Base-by-base conservation (phyloP, 2,113 vertebrate genomes). In the Varanus komodoensis region DNA sequence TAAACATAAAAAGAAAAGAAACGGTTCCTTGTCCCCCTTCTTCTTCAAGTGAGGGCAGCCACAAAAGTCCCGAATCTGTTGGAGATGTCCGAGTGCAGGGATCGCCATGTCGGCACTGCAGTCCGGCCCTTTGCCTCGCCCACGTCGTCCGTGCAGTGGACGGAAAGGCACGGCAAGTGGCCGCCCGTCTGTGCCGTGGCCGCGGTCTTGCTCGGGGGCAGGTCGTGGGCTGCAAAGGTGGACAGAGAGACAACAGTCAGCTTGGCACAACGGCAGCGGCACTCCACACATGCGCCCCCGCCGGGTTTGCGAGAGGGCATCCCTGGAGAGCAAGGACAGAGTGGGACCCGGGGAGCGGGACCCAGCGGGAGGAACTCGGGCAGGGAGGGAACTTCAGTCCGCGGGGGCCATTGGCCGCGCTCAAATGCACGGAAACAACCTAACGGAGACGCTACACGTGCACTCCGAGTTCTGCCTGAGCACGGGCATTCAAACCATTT, bases 31-130 rank as follows among this genome's bases (percentile, higher is more conserved):
- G 89, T 61, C 54, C 32, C 38, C 82, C 34, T 68, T 11, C 38
- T 78, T 95, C 89, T 96, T 99, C 98, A 99, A 98, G 99, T 99
- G 93, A 99, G 98, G 94, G 99, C 99, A 0, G 99, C 99, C 97
- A 99, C 99, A 29, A 99, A 99, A 38, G 99, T 99, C 96, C 99
- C 99, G 34, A 99, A 99, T 94, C 99, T 97, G 98, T 99, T 99
- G 96, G 99, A 99, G 97, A 99, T 99, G 95, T 99, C 99, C 2
- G 99, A 99, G 97, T 99, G 99, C 96, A 99, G 98, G 61, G 99
- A 99, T 96, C 99, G 98, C 99, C 99, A 99, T 80, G 98, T 98
- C 68, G 99, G 98, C 95, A 99, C 99, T 0, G 99, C 98, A 89
- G 98, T 98, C 92, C 98, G 98, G 95, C 98, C 98, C 96, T 99